phyloP scores from a whole-genome alignment of 2,113 vertebrate species.

The Tylochromis polylepis region DNA sequence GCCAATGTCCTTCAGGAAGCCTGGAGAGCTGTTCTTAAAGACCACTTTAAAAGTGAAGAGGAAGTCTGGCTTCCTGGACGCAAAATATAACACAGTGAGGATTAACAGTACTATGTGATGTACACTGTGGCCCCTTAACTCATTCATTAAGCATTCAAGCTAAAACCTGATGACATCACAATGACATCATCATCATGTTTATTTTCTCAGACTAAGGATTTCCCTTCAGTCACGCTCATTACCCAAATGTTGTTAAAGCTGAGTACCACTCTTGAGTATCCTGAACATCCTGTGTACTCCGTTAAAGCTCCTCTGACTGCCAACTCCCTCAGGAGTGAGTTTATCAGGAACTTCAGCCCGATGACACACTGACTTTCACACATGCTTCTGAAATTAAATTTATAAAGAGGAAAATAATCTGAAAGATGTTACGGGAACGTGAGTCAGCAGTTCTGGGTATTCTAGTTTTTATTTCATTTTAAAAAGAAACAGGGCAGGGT shows the following conservation, averaged over 20 bases:
- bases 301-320: background rate
- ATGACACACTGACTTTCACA: background rate
- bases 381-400: background rate
- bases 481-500: background rate
- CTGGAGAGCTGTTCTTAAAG: background rate
- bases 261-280: background rate
- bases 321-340: background rate
- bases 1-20: background rate
- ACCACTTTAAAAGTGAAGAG: background rate
- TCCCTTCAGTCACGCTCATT: background rate
- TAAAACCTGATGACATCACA: background rate
- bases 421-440: rapidly evolving
- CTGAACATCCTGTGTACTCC: background rate
- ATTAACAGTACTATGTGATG: background rate
- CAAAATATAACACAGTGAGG: background rate
- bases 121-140: background rate
- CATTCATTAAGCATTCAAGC: background rate
- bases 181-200: background rate
- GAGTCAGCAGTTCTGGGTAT: background rate
- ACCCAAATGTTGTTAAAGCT: background rate
- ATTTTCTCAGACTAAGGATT: background rate
- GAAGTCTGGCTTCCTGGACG: background rate
- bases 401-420: background rate
- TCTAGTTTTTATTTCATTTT: background rate
- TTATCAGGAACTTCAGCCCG: background rate